These are phyloP conservation scores for Zenarchopterus dispar DNA, from an alignment of 2,797 vertebrate species.

Conservation along the genomic window DNA sequence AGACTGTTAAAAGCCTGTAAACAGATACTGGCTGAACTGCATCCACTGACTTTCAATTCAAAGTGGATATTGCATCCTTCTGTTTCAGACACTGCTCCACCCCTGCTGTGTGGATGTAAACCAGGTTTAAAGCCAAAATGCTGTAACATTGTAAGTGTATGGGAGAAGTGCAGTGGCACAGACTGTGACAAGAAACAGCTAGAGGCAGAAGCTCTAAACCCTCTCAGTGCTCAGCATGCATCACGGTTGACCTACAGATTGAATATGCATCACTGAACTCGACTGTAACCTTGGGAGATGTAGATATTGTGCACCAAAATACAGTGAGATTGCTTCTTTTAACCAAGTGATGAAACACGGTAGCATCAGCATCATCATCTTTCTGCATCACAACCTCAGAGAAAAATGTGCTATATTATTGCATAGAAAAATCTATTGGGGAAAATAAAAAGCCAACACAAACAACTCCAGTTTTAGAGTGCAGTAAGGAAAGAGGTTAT, in stretches of 20 bases:
- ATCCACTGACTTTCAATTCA: slow-evolving; percentile 1
- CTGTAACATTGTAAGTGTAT: slow-evolving; percentile 7
- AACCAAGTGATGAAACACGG: not conserved
- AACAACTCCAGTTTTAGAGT: too few species aligned
- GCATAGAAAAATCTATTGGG: too few species aligned
- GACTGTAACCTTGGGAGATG: slow-evolving; percentile 37
- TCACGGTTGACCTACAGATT: slow-evolving; percentile 73
- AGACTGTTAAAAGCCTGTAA: too few species aligned
- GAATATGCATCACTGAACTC: slow-evolving; percentile 67
- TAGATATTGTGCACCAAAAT: slow-evolving; percentile 41
- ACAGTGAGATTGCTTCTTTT: slow-evolving; percentile 5
- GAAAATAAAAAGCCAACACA: too few species aligned
- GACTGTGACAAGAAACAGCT: slow-evolving; percentile 55
- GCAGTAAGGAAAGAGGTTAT: too few species aligned
- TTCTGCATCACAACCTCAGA: slow-evolving; percentile 5
- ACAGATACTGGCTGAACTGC: not conserved
- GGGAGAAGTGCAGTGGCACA: slow-evolving; percentile 15
- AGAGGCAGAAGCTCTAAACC: slow-evolving; percentile 48
- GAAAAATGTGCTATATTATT: not conserved
- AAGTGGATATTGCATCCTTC: not conserved
- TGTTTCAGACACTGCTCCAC: slow-evolving; percentile 1
- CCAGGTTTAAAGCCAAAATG: slow-evolving; percentile 3
- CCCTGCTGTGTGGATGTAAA: not conserved
- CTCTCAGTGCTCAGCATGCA: slow-evolving; percentile 46
- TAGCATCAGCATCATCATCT: slow-evolving; percentile 19